phyloP scores from a whole-genome alignment of 2,797 vertebrate genomes.

The Liparis tanakae region DNA sequence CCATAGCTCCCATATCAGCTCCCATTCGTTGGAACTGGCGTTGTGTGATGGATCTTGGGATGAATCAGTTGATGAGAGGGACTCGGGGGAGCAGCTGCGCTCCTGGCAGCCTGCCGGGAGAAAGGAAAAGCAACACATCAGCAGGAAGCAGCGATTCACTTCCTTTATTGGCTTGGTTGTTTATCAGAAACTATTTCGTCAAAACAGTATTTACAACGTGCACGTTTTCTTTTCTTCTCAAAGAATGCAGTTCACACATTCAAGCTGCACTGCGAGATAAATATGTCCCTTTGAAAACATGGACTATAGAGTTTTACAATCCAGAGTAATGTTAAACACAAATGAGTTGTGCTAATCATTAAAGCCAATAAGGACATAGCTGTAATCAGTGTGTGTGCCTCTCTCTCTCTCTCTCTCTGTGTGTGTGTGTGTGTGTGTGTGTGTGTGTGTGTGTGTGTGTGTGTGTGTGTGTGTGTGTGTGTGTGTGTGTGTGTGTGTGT shows the following conservation, averaged over 20 bases:
- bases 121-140: constrained; percentile 59
- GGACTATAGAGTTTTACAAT: constrained; percentile 39
- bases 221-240: constrained; percentile 20
- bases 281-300: constrained; percentile 43
- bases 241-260: constrained; percentile 11
- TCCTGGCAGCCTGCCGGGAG: constrained; percentile 61
- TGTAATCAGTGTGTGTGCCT: constrained; percentile 46
- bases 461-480: neutral
- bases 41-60: constrained; percentile 42
- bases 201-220: constrained; percentile 35
- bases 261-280: constrained; percentile 37
- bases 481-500: neutral
- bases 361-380: constrained; percentile 44
- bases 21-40: constrained; percentile 36
- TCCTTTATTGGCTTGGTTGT: constrained; percentile 54
- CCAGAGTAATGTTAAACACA: constrained; percentile 42
- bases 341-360: constrained; percentile 56
- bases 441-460: no score
- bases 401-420: no score
- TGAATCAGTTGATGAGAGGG: constrained; percentile 55
- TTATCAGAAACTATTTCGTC: constrained; percentile 54
- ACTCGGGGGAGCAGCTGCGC: constrained; percentile 34
- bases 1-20: constrained; percentile 68
- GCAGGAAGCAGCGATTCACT: constrained; percentile 43
- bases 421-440: constrained; percentile 1